Evolutionary conservation across 2,113 vertebrate species (phyloP).

Genomic region (Terrapene triunguis): DNA sequence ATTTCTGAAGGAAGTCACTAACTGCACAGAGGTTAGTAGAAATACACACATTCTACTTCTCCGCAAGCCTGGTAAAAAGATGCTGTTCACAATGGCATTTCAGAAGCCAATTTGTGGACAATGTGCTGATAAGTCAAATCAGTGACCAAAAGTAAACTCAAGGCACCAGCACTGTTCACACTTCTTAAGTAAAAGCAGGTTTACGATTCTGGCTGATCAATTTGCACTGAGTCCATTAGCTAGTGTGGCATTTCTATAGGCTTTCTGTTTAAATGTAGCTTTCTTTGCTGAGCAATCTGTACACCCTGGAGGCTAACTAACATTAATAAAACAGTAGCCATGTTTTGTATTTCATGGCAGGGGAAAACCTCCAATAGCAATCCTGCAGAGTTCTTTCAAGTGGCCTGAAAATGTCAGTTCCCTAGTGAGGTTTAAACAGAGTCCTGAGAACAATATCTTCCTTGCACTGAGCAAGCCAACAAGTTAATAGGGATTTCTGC

Average conservation of each 20-base stretch:
- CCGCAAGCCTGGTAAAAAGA: not conserved
- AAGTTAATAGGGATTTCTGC: not conserved
- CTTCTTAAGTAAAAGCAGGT: accelerated
- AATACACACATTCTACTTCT: not conserved
- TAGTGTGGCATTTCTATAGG: not conserved
- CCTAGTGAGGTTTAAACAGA: not conserved
- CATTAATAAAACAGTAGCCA: not conserved
- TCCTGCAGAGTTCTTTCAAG: accelerated
- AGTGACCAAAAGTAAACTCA: not conserved
- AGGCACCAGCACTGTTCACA: accelerated
- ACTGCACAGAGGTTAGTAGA: not conserved
- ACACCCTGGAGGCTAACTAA: not conserved
- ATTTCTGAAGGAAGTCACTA: not conserved
- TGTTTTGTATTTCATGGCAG: not conserved
- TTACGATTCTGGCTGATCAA: accelerated
- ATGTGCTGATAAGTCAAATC: not conserved
- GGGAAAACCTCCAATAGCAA: not conserved
- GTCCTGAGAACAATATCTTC: not conserved
- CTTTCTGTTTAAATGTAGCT: not conserved
- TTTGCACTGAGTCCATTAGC: not conserved
- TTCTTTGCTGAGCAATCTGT: not conserved
- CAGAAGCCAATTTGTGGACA: not conserved
- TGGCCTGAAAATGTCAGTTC: not conserved
- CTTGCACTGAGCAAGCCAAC: not conserved
- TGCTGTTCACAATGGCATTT: not conserved